Percentiles rank a stretch among this genome's conserved stretches.
phyloP scores from a whole-genome alignment of 64 coral and sea anemone genomes.

The Actinia equina region DNA sequence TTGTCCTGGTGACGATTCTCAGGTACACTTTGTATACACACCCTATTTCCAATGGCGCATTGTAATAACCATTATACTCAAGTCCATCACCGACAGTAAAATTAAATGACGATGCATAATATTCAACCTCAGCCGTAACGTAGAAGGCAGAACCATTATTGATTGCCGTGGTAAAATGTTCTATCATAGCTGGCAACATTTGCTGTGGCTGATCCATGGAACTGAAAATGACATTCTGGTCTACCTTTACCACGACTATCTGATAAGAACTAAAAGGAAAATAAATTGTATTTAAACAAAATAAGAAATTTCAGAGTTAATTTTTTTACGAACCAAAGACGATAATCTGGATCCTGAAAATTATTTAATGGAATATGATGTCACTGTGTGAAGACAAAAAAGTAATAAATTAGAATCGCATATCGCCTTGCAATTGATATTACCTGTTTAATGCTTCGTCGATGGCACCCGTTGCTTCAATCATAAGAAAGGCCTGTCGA shows the following conservation, averaged over 20 bases:
- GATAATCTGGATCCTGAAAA: no score
- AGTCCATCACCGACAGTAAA: slow-evolving; percentile 5
- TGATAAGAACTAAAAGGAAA: slow-evolving; percentile 2
- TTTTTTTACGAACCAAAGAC: no score
- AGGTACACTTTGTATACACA: not conserved
- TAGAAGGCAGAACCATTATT: not conserved
- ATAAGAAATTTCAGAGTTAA: no score
- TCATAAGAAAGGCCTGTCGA: not conserved
- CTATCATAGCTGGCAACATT: not conserved
- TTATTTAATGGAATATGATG: no score
- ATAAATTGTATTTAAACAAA: no score
- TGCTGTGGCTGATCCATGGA: no score
- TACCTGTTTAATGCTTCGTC: not conserved
- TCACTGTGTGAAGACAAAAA: no score
- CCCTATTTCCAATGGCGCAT: not conserved
- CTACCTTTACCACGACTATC: not conserved
- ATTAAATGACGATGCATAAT: not conserved
- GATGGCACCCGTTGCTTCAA: not conserved
- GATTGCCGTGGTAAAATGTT: not conserved
- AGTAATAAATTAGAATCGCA: no score
- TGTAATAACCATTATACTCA: not conserved
- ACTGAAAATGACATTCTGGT: no score
- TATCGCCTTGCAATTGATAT: no score
- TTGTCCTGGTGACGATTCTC: not conserved
- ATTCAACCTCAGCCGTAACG: not conserved